Evolutionary conservation across 2,113 vertebrate genomes (phyloP).

Genomic region (Pelvicachromis taeniatus): DNA sequence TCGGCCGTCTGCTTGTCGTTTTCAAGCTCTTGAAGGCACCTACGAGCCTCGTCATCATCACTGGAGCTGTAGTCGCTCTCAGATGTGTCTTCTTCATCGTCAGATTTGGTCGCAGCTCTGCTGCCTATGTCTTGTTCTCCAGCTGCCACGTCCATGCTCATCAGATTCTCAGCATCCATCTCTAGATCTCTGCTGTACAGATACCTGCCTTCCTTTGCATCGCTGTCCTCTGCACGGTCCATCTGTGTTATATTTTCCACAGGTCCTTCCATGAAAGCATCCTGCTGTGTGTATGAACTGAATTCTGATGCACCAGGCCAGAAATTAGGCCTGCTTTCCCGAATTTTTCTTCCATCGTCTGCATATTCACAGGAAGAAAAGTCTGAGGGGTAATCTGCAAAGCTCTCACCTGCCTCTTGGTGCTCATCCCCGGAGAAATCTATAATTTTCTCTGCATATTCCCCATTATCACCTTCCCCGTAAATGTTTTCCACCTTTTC

Average conservation of each 20-base stretch:
- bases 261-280: background rate
- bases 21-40: background rate
- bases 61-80: slow-evolving; percentile 34
- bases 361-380: slow-evolving; percentile 61
- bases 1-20: background rate
- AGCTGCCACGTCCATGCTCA: background rate
- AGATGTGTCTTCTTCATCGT: background rate
- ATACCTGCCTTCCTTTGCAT: background rate
- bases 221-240: background rate
- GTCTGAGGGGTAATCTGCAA: slow-evolving; percentile 72
- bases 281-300: background rate
- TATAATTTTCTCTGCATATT: slow-evolving; percentile 34
- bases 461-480: background rate
- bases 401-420: slow-evolving; percentile 66
- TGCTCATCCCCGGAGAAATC: slow-evolving; percentile 71
- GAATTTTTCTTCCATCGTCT: background rate
- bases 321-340: background rate
- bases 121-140: background rate
- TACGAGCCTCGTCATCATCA: slow-evolving; percentile 11
- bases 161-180: background rate
- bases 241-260: background rate
- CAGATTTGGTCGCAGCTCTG: background rate
- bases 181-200: slow-evolving; percentile 25
- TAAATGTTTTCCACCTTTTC: background rate
- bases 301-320: background rate